Base-by-base conservation (phyloP, 2,797 vertebrate species). In the Australoheros facetus region DNA sequence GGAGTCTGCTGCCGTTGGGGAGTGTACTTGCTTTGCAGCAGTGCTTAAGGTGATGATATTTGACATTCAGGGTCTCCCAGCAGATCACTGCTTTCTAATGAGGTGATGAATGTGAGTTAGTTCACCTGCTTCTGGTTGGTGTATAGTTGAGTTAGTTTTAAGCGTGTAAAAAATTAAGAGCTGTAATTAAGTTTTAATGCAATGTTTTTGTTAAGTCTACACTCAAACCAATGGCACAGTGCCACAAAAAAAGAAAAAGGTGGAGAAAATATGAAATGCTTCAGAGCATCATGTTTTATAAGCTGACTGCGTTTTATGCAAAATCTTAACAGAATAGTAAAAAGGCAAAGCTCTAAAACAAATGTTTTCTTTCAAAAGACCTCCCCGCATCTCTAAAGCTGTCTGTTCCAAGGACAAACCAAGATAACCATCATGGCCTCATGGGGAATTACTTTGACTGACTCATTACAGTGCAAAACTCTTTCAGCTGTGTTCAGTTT, bases 1-100 rank as follows among this genome's bases (percentile, higher is more conserved):
- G 64, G 26, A n/a, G 26, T n/a, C 45, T 51, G 64, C 26, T 69
- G 45, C 26, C 0, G 0, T 69, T 0, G 17, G 64, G 0, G 45
- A 12, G 45, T 30, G 26, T 69, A 21, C 21, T 64, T 45, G 26
- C 42, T 23, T 64, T 45, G 45, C 45, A 48, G 16, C 16, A 17
- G 5, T 64, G 62, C 10, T 69, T 69, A 69, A 30, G 23, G 48
- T 30, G 42, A 42, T 51, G 62, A 51, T 51, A 6, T 51, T 5
- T 69, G 42, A 69, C 16, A 51, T 7, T 5, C 48, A 51, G 16
- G 48, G 48, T 17, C 16, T 19, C 48, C 48, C 48, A 69, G 26
- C 62, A 69, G 48, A 51, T 51, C 17, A 69, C 26, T 48, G 23
- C 16, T 66, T 66, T 66, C 62, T 66, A 48, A 48, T 28, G 23